Conservation (phyloP, 2,113 vertebrate species). For the Leptocoma aspasia region DNA sequence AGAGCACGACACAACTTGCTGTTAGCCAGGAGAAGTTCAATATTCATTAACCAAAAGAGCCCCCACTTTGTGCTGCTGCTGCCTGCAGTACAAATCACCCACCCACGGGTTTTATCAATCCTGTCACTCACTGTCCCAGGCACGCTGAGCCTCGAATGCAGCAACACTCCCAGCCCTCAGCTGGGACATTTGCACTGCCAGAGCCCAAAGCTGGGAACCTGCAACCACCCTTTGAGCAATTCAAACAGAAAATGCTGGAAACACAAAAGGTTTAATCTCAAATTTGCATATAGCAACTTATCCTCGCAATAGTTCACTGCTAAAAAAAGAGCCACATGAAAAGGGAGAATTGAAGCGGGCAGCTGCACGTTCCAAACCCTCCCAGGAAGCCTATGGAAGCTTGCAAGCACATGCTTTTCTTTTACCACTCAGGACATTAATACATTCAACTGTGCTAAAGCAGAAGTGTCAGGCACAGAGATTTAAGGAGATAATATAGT, state of each 20-base stretch:
- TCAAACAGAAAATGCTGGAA: neutral
- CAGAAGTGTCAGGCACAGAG: neutral
- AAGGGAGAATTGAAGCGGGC: neutral
- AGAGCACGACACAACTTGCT: neutral
- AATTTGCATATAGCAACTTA: neutral
- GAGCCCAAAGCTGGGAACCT: neutral
- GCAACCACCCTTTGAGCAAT: neutral
- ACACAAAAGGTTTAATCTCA: neutral
- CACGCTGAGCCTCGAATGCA: neutral
- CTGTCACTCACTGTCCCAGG: neutral
- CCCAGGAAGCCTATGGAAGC: neutral
- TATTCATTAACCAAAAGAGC: neutral
- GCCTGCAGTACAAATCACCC: neutral
- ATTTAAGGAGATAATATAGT: conserved; percentile 18
- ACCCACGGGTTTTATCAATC: neutral
- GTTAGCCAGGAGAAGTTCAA: neutral
- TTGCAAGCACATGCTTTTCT: neutral
- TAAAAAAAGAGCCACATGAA: neutral
- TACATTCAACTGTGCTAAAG: neutral
- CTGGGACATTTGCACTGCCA: neutral
- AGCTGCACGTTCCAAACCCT: neutral
- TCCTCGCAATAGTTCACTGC: neutral
- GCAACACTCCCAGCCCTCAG: neutral
- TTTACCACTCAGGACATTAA: neutral
- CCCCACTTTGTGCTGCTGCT: neutral